Evolutionary conservation across 2,888 invertebrate species (phyloP), one percentile per base, ranked within the genome.

Genomic region (Plutella xylostella): DNA sequence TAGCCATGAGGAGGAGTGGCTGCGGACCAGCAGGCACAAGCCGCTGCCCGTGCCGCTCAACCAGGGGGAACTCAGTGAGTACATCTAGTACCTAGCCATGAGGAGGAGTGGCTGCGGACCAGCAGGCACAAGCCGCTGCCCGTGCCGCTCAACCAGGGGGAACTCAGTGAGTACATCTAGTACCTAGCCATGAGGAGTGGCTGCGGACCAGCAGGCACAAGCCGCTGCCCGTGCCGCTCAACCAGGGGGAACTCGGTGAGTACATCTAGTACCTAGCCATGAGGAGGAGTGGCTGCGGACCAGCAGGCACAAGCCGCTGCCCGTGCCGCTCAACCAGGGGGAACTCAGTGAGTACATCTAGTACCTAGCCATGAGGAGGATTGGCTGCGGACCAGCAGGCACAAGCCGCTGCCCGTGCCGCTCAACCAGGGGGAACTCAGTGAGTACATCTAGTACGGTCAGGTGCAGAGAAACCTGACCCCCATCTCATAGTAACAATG

Each of bases 41-140:
- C 89, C 88, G 0, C 80, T 85, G 55, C 90, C 90, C 1, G 86
- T 87, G 38, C 89, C 82, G 48, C 83, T 76, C 53, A 89, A 87
- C 71, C 86, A 85, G 61, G 90, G 85, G 43, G 85, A 82, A 58
- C 85, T 89, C 50, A 87, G 89, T 88, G 58, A 75, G 79, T 64
- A 30, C 2, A 28, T 6, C 22, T 22, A 6, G 22, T n/a, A n/a
- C n/a, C n/a, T n/a, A n/a, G n/a, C n/a, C n/a, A n/a, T n/a, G n/a
- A n/a, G n/a, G n/a, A 85, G 28, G 84, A 86, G 52, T 90, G 90
- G 90, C 66, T 87, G 48, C 78, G 86, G 45, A 85, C 77, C 33
- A 86, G 89, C 51, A 88, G 86, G 70, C 82, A 85, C 53, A 87
- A 86, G 52, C 89, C 88, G 0, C 80, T 85, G 55, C 90, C 90